A percentile compares a stretch with the other conserved stretches of the same genome.
phyloP scores from a whole-genome alignment of 2,888 invertebrate genomes.

The Brachypterus glaber region DNA sequence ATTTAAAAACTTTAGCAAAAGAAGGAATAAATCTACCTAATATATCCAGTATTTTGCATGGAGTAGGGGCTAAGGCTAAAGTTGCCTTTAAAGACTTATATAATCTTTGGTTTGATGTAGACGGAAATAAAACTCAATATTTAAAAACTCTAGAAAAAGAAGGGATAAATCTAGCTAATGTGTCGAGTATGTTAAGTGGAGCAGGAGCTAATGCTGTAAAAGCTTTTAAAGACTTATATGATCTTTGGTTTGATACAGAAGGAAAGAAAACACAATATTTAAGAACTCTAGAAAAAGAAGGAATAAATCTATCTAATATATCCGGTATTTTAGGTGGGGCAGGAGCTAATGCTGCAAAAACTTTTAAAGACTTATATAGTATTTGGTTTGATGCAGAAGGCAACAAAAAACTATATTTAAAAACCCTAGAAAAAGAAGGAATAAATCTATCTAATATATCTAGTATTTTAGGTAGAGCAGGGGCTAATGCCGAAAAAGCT shows the following conservation, averaged over 20 bases:
- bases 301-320: conserved; percentile 10
- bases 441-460: conserved; percentile 16
- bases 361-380: conserved; percentile 18
- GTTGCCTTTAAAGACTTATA: conserved; percentile 5
- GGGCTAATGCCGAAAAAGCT: conserved; percentile 23
- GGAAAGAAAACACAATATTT: conserved; percentile 17
- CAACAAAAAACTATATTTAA: conserved; percentile 18
- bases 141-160: conserved; percentile 17
- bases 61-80: conserved; percentile 14
- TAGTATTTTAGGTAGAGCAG: conserved; percentile 20
- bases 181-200: no score
- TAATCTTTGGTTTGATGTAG: conserved; percentile 15
- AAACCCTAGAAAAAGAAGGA: conserved; percentile 14
- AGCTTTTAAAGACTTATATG: conserved; percentile 14
- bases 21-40: no score
- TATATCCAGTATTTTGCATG: conserved; percentile 26
- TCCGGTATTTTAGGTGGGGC: no score
- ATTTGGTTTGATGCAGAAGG: conserved; percentile 15
- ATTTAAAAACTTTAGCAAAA: conserved; percentile 19
- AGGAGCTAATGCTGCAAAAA: conserved; percentile 15
- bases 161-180: conserved; percentile 11
- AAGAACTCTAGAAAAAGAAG: conserved; percentile 12
- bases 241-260: conserved; percentile 14
- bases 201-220: conserved; percentile 9
- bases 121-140: conserved; percentile 21